Conservation (phyloP, 2,797 vertebrate species). For the Serranus cabrilla region DNA sequence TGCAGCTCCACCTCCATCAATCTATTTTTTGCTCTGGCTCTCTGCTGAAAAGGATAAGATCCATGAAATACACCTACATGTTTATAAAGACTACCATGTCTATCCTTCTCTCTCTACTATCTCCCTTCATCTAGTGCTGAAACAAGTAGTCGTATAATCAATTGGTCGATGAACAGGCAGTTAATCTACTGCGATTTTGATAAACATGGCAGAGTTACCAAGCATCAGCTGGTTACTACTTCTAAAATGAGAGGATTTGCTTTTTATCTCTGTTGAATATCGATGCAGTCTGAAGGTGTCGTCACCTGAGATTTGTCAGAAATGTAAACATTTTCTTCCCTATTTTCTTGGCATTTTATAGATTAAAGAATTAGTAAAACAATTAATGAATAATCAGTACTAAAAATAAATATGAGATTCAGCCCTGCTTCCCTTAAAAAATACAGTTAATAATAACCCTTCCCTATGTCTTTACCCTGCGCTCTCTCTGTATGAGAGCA, state of each 20-base stretch:
- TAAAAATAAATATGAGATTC: background rate
- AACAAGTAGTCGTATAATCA: background rate
- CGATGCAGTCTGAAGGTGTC: background rate
- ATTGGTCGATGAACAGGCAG: background rate
- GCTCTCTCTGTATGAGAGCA: constrained; percentile 4
- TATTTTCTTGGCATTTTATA: constrained; percentile 4
- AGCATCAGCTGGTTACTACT: background rate
- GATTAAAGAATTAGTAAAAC: background rate
- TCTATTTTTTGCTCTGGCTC: background rate
- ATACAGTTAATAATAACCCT: background rate
- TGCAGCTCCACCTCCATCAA: background rate
- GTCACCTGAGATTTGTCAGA: background rate
- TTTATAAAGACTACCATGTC: background rate
- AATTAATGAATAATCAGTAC: background rate
- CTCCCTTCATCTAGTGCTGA: background rate
- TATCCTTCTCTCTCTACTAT: background rate
- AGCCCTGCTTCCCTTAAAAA: background rate
- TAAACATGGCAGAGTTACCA: background rate
- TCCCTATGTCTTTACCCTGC: background rate
- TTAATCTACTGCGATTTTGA: background rate
- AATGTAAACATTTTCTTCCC: background rate
- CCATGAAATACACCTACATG: background rate
- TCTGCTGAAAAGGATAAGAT: background rate
- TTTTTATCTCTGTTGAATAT: background rate
- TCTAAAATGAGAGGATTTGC: background rate